Conservation (phyloP, 2,113 vertebrate genomes). For the Misgurnus anguillicaudatus region DNA sequence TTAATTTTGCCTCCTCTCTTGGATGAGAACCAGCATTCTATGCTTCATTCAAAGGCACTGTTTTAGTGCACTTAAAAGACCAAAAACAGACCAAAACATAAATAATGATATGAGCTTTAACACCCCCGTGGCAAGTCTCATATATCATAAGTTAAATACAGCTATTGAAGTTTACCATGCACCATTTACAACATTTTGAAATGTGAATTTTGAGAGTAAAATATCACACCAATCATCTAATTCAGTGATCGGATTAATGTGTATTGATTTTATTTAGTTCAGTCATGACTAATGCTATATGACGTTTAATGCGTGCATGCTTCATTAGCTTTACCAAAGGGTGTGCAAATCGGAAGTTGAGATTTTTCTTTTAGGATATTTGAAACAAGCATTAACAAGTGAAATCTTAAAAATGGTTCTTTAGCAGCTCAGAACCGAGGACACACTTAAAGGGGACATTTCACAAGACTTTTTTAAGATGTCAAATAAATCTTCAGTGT, state of each 20-base stretch:
- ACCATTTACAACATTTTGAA: not conserved
- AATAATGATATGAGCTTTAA: too few species aligned
- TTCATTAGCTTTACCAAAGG: not conserved
- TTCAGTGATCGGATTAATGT: too few species aligned
- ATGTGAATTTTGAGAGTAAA: too few species aligned
- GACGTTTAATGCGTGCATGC: not conserved
- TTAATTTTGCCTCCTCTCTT: conserved; percentile 36
- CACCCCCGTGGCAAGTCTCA: too few species aligned
- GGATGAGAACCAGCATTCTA: conserved; percentile 45
- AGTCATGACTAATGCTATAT: too few species aligned
- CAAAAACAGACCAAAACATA: conserved; percentile 17
- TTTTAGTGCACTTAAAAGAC: conserved; percentile 2
- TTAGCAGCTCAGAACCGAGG: not conserved
- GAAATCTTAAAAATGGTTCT: not conserved
- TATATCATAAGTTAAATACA: not conserved
- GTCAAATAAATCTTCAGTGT: too few species aligned
- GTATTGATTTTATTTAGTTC: too few species aligned
- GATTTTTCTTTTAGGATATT: not conserved
- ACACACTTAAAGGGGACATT: not conserved
- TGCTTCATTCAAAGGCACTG: conserved; percentile 50
- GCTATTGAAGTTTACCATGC: not conserved
- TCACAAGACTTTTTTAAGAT: too few species aligned
- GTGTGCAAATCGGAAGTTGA: not conserved
- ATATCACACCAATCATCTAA: too few species aligned
- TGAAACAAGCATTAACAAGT: not conserved